These are phyloP conservation scores for Mantis religiosa DNA, from an alignment of 2,888 invertebrate genomes.

Conservation along the genomic window DNA sequence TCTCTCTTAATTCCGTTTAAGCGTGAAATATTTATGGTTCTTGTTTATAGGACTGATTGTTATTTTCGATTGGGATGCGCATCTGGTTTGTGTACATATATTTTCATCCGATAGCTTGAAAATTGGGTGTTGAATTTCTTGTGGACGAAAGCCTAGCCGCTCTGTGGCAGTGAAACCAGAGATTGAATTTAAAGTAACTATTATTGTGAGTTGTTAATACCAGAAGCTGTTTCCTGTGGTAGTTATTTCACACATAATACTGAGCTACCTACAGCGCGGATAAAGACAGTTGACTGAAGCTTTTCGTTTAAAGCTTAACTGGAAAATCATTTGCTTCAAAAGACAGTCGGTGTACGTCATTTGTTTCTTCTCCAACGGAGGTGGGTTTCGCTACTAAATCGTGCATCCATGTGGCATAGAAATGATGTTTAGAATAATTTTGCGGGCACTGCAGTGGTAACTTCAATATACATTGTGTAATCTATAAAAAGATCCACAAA, in stretches of 20 bases:
- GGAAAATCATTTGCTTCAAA: too few relatives aligned
- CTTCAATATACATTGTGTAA: too few relatives aligned
- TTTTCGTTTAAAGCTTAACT: too few relatives aligned
- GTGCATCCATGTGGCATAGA: too few relatives aligned
- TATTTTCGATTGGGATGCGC: neutral
- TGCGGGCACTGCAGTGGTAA: too few relatives aligned
- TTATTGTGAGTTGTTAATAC: neutral
- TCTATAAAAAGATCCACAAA: too few relatives aligned
- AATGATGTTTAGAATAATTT: too few relatives aligned
- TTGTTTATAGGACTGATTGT: neutral
- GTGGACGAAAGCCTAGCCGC: neutral
- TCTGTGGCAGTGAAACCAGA: neutral
- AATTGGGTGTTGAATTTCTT: neutral
- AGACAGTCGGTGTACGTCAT: too few relatives aligned
- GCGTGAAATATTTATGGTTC: neutral
- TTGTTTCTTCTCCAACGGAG: too few relatives aligned
- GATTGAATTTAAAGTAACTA: neutral
- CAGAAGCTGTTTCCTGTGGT: neutral
- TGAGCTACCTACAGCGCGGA: too few relatives aligned
- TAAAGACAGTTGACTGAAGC: too few relatives aligned
- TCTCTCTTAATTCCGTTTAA: neutral
- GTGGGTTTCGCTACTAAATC: too few relatives aligned
- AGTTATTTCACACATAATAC: neutral
- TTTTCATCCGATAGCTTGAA: neutral
- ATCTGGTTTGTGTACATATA: neutral